These are phyloP conservation scores for Cosmia pyralina DNA, from an alignment of 2,888 invertebrate species.

Conservation along the genomic window DNA sequence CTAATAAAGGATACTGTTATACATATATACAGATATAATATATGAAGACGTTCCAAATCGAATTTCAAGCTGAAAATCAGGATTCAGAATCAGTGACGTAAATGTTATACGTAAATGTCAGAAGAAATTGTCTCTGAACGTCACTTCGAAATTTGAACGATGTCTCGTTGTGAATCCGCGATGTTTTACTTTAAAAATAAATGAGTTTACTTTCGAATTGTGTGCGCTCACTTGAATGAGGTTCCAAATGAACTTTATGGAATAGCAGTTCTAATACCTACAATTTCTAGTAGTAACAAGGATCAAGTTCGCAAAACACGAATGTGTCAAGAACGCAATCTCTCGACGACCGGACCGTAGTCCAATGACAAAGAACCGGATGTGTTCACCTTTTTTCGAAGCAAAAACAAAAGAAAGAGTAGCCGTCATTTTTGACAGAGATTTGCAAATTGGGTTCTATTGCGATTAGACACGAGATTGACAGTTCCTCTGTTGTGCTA, in stretches of 20 bases:
- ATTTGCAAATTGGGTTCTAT: conserved; percentile 32
- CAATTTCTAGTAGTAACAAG: no score
- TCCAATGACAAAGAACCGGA: background rate
- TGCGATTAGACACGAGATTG: conserved; percentile 1
- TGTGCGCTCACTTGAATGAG: conserved; percentile 9
- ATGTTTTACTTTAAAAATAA: conserved; percentile 20
- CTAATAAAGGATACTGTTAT: conserved; percentile 31
- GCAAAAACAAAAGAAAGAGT: conserved; percentile 6
- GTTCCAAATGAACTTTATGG: background rate
- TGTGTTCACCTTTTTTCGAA: background rate
- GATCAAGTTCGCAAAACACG: no score
- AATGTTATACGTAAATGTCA: background rate
- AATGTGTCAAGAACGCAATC: no score
- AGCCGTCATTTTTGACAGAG: conserved; percentile 14
- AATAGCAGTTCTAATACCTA: no score
- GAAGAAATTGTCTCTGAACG: background rate
- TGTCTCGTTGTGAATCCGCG: conserved; percentile 2
- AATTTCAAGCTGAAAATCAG: conserved; percentile 29
- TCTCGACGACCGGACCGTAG: no score
- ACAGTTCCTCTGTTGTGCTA: background rate
- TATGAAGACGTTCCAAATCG: background rate
- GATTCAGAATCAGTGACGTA: conserved; percentile 17
- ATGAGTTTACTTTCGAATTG: background rate
- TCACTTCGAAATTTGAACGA: background rate
- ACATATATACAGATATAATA: conserved; percentile 5